phyloP scores from a whole-genome alignment of 1,140 invertebrate species.

The Bombus huntii region DNA sequence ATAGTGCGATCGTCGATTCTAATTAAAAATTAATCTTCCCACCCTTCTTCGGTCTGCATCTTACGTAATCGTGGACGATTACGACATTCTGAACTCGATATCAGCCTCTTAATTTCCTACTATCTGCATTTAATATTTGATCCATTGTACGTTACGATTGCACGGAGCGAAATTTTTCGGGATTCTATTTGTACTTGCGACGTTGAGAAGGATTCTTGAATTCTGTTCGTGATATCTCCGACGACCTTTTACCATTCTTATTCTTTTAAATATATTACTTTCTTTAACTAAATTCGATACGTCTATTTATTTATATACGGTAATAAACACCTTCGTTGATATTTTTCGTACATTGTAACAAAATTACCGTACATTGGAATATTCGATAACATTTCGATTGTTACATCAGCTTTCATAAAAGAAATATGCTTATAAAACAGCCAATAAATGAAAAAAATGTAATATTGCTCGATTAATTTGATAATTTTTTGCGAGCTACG shows the following conservation, averaged over 20 bases:
- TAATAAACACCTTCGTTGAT: no score
- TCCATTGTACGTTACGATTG: not conserved
- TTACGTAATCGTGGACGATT: not conserved
- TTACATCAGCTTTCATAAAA: not conserved
- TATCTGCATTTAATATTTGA: not conserved
- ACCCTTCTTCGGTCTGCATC: no score
- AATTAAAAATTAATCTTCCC: conserved; percentile 8
- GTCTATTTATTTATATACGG: no score
- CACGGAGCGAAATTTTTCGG: not conserved
- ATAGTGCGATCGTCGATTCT: not conserved
- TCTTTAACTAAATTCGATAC: no score
- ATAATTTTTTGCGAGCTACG: not conserved
- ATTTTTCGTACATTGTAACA: not conserved
- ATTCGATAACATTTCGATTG: not conserved
- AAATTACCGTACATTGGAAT: not conserved
- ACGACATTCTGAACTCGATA: not conserved
- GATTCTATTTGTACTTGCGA: not conserved
- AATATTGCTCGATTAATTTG: not conserved
- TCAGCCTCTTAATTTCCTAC: not conserved
- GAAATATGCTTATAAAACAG: not conserved
- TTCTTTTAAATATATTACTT: not conserved
- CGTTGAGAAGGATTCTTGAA: not conserved
- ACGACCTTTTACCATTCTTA: not conserved
- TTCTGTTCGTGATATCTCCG: not conserved
- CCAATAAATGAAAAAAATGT: not conserved